Base-by-base conservation (phyloP, 2,888 invertebrate genomes). In the Metellina segmentata region DNA sequence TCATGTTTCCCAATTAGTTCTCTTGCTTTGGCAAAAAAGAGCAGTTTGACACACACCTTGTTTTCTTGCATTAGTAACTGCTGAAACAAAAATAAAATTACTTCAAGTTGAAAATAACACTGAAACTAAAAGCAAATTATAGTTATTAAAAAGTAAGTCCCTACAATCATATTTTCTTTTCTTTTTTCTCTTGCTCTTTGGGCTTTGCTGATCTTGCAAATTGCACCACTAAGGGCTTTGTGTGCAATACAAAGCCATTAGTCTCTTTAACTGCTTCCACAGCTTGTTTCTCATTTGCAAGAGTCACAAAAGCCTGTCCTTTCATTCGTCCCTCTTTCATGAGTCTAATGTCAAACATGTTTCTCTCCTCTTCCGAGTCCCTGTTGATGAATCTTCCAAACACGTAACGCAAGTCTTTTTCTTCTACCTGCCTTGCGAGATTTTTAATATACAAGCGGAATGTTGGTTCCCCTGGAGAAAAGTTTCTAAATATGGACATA, bases 261-360 rank as follows among this genome's bases (percentile, higher is more conserved):
- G 98, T 98, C 95, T 98, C 97, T 94, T 96, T 95, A 0, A 98
- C 94, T 11, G 98, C 98, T 93, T 96, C 95, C 94, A 97, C 96
- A 0, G 98, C 97, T 94, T 96, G 95, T 79, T 96, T 95, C 16
- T 96, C 96, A 94, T 96, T 96, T 85, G 97, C 97, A 87, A 98
- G 96, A 0, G 98, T 98, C 0, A 99, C 96, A 96, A 99, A 99
- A 0, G 98, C 98, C 95, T 99, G 99, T 0, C 98, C 98, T 95
- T 98, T 99, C 98, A 99, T 98, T 94, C 98, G 96, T 0, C 99
- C 99, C 95, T 98, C 98, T 94, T 98, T 97, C 98, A 99, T 98
- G 16, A 98, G 96, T 94, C 97, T 96, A 6, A 98, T 96, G 95
- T 96, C 96, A 94, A 96, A 96, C 94, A 96, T 96, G 51, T 83